Percentiles rank a stretch among this genome's conserved stretches.
Conservation (phyloP, 2,113 vertebrate genomes). For the Chlamydotis undulata region DNA sequence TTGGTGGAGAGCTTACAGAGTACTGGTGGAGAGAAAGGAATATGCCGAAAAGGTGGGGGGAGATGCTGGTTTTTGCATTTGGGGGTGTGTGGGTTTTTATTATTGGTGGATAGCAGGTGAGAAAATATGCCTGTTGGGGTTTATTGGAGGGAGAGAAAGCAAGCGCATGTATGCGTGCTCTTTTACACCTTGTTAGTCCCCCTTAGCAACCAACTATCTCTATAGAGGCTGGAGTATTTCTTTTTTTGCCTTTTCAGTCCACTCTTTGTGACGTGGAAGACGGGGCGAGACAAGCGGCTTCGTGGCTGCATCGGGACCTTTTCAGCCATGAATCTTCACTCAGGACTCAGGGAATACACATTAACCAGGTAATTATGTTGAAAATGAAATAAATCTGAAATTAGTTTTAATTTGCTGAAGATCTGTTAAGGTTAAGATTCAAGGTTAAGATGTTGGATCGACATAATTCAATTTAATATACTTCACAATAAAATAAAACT, state of each 20-base stretch:
- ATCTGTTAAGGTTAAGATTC: not conserved
- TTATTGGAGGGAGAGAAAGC: not conserved
- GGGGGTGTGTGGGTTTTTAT: not conserved
- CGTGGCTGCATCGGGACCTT: slow-evolving; percentile 88
- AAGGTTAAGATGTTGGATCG: not conserved
- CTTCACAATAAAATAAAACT: not conserved
- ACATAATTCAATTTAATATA: not conserved
- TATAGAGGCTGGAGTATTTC: slow-evolving; percentile 44
- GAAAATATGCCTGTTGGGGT: not conserved
- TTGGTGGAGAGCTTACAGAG: not conserved
- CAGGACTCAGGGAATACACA: slow-evolving; percentile 90
- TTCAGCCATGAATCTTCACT: slow-evolving; percentile 89
- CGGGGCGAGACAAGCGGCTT: slow-evolving; percentile 85
- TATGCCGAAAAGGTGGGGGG: not conserved
- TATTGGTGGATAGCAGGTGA: not conserved
- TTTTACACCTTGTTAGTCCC: not conserved
- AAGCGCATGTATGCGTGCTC: rapidly evolving
- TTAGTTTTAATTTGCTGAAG: not conserved
- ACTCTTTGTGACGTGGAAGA: slow-evolving; percentile 89
- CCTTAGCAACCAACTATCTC: not conserved
- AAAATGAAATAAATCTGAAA: not conserved
- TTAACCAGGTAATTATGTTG: slow-evolving; percentile 81
- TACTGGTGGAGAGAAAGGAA: not conserved
- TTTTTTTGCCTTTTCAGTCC: slow-evolving; percentile 77
- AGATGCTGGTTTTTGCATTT: not conserved